phyloP scores from a whole-genome alignment of 2,797 vertebrate genomes.

The Microcaecilia unicolor region DNA sequence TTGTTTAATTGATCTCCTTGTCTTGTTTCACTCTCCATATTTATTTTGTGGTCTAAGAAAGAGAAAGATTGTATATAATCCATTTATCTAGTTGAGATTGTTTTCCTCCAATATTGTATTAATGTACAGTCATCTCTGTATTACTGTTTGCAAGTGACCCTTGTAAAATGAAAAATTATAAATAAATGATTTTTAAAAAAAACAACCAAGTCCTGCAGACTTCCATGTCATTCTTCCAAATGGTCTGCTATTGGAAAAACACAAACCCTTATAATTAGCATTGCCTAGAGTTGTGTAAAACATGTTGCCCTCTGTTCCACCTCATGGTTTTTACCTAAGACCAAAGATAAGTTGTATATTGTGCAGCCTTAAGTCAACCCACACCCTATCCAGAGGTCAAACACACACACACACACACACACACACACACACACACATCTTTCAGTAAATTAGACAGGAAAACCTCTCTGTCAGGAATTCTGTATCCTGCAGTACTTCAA shows the following conservation, averaged over 20 bases:
- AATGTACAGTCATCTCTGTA: too few species aligned
- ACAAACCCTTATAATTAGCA: conserved; percentile 23
- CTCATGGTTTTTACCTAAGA: conserved; percentile 9
- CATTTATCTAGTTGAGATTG: too few species aligned
- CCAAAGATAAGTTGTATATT: conserved; percentile 14
- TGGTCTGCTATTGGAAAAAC: conserved; percentile 22
- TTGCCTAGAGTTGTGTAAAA: conserved; percentile 19
- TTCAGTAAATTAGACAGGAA: too few species aligned
- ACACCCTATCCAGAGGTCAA: neutral
- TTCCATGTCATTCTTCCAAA: conserved; percentile 8
- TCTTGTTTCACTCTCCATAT: too few species aligned
- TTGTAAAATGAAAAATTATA: too few species aligned
- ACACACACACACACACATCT: too few species aligned
- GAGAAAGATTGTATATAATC: too few species aligned
- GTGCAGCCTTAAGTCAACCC: neutral
- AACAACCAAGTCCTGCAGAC: neutral
- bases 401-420: neutral
- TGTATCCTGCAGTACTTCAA: neutral
- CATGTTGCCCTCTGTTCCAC: conserved; percentile 22
- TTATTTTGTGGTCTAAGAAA: too few species aligned
- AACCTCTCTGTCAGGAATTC: neutral
- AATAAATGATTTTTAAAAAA: too few species aligned
- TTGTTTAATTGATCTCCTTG: too few species aligned
- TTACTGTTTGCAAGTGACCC: too few species aligned
- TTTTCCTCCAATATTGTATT: too few species aligned